A percentile compares a stretch with the other conserved stretches of the same genome.
Evolutionary conservation across 2,797 vertebrate genomes (phyloP).

Genomic region (Tinamus major): DNA sequence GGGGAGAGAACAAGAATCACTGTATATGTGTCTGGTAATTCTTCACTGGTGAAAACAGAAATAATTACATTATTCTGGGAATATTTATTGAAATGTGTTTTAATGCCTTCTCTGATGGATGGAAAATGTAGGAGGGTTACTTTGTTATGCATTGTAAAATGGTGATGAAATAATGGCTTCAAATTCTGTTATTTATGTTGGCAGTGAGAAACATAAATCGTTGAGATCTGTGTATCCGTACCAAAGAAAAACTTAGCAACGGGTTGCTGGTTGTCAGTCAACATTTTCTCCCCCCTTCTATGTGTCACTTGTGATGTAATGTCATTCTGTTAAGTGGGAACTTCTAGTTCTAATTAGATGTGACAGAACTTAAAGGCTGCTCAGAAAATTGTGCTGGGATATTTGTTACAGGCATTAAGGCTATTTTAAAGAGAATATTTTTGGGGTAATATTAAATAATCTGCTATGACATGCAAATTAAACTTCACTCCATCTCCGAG

Average conservation of each 20-base stretch:
- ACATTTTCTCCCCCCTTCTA: background rate
- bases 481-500: background rate
- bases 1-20: background rate
- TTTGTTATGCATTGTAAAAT: background rate
- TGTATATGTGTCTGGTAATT: constrained; percentile 48
- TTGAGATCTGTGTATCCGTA: constrained; percentile 12
- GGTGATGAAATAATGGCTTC: constrained; percentile 16
- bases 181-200: constrained; percentile 45
- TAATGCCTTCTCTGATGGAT: background rate
- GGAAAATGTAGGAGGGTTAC: background rate
- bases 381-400: background rate
- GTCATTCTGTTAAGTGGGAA: constrained; percentile 19
- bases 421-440: background rate
- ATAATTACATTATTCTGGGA: constrained; percentile 39
- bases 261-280: constrained; percentile 44
- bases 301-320: constrained; percentile 6
- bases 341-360: background rate
- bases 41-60: constrained; percentile 56
- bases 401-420: background rate
- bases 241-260: constrained; percentile 53
- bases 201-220: constrained; percentile 34
- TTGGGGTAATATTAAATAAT: background rate
- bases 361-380: background rate
- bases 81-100: constrained; percentile 34
- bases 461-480: background rate